A percentile compares a stretch with the other conserved stretches of the same genome.
These are phyloP conservation scores for Chloroceryle inda DNA, from an alignment of 2,797 vertebrate species.

Conservation along the genomic window DNA sequence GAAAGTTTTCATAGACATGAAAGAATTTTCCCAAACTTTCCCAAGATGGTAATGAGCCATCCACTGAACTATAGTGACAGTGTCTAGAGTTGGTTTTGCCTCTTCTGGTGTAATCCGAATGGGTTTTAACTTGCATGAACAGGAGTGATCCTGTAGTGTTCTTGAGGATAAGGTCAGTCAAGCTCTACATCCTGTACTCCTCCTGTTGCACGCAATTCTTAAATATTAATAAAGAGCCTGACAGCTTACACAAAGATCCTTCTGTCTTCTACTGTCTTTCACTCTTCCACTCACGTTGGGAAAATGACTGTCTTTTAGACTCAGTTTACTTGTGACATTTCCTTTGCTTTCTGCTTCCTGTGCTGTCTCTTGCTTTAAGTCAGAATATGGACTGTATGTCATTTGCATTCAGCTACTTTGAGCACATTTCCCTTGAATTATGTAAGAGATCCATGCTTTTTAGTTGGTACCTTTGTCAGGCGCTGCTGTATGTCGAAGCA, in stretches of 20 bases:
- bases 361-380: neutral
- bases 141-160: neutral
- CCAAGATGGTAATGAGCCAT: neutral
- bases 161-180: neutral
- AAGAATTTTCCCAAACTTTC: neutral
- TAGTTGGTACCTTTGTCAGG: neutral
- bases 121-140: neutral
- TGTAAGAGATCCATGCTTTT: neutral
- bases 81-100: neutral
- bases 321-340: neutral
- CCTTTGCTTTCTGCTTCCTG: neutral
- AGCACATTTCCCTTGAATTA: neutral
- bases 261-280: neutral
- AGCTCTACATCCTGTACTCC: neutral
- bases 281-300: neutral
- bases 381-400: neutral
- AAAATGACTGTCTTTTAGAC: neutral
- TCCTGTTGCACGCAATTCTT: neutral
- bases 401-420: neutral
- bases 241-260: neutral
- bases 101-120: neutral
- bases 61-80: neutral
- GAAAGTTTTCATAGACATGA: neutral
- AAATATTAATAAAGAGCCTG: neutral
- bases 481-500: fast-evolving